These are phyloP conservation scores for Muscicapa adusta DNA, from an alignment of 2,113 vertebrate genomes.

Conservation along the genomic window DNA sequence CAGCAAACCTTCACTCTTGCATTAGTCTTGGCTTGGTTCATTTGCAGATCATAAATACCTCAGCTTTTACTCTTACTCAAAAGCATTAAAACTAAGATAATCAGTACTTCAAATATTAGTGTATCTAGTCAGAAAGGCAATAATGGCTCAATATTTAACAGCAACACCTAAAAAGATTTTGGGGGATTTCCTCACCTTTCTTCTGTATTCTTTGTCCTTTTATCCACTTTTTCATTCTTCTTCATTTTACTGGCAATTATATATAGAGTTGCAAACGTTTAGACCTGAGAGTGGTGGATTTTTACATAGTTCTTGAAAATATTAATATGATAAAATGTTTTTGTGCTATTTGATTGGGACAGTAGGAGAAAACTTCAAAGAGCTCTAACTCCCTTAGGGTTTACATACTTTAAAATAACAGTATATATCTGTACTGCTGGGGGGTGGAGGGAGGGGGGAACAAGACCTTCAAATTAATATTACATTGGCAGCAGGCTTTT, in stretches of 20 bases:
- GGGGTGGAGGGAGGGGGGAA: background rate
- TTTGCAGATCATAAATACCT: background rate
- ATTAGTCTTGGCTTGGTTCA: background rate
- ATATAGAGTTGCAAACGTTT: background rate
- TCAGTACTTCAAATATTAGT: background rate
- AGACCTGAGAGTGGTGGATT: background rate
- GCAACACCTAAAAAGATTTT: background rate
- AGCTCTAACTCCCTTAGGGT: background rate
- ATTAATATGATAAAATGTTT: background rate
- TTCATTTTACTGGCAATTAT: background rate
- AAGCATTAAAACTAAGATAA: background rate
- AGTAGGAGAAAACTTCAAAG: conserved; percentile 28
- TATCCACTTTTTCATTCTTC: background rate
- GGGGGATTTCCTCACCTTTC: background rate
- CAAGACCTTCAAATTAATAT: conserved; percentile 65
- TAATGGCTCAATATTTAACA: background rate
- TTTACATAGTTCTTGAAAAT: conserved; percentile 1
- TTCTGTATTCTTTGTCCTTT: background rate
- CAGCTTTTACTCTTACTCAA: background rate
- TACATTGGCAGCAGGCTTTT: conserved; percentile 57
- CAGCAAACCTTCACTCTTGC: background rate
- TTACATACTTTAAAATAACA: conserved; percentile 49
- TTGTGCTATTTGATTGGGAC: background rate
- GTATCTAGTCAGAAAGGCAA: background rate
- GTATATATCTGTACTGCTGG: background rate